These are phyloP conservation scores for Esperia sulphurella DNA, from an alignment of 2,888 invertebrate genomes.

Conservation along the genomic window DNA sequence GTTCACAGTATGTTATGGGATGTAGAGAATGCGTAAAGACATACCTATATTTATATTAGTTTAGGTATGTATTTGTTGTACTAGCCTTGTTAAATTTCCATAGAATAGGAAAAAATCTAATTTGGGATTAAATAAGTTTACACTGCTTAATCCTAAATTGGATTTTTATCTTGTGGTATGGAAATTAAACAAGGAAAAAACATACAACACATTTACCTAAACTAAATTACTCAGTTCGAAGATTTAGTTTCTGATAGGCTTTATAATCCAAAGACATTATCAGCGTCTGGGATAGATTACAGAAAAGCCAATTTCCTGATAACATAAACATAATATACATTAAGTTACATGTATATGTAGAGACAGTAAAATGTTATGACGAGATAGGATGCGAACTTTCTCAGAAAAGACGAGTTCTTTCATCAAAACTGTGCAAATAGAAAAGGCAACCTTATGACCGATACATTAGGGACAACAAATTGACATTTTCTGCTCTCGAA, in stretches of 20 bases:
- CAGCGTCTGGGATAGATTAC: constrained; percentile 49
- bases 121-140: no score
- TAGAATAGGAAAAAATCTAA: no score
- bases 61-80: no score
- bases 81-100: no score
- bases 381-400: constrained; percentile 60
- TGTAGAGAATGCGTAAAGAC: no score
- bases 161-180: no score
- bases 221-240: no score
- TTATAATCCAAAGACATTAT: neutral
- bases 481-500: constrained; percentile 6
- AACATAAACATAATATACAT: constrained; percentile 46
- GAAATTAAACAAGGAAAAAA: no score
- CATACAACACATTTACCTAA: no score
- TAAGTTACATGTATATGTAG: constrained; percentile 41
- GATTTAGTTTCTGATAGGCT: neutral
- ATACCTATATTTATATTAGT: no score
- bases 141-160: no score
- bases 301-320: constrained; percentile 55
- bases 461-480: constrained; percentile 12
- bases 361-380: constrained; percentile 70
- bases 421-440: constrained; percentile 7
- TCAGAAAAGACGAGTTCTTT: constrained; percentile 26
- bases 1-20: no score
- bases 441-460: constrained; percentile 21